Evolutionary conservation across 2,113 vertebrate genomes (phyloP).

Genomic region (Dasyornis broadbenti): DNA sequence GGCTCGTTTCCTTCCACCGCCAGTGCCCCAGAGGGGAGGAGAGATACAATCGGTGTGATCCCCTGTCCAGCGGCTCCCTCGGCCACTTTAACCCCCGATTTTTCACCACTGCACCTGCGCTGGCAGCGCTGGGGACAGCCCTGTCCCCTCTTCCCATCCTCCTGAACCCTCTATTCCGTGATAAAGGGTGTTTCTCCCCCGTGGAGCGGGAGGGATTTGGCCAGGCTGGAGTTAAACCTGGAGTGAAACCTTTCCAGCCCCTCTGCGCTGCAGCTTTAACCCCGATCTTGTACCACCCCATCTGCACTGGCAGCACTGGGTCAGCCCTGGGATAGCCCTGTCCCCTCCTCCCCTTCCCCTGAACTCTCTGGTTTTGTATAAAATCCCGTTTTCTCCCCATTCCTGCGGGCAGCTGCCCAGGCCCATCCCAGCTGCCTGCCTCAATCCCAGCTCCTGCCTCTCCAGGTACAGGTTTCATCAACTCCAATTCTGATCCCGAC

Average conservation of each 20-base stretch:
- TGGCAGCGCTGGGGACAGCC: not conserved
- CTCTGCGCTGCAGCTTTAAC: not conserved
- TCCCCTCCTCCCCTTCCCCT: not conserved
- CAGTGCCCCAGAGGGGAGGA: not conserved
- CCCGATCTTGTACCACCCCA: not conserved
- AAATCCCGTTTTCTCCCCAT: not conserved
- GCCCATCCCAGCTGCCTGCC: not conserved
- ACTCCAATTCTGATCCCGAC: rapidly evolving
- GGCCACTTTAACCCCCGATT: not conserved
- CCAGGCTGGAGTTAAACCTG: not conserved
- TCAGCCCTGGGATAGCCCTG: not conserved
- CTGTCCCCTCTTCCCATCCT: too few species aligned
- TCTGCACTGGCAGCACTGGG: not conserved
- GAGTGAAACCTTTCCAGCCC: not conserved
- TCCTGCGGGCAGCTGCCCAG: not conserved
- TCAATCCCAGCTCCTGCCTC: not conserved
- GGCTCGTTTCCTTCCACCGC: not conserved
- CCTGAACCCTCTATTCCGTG: not conserved
- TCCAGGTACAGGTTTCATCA: not conserved
- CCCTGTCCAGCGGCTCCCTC: not conserved
- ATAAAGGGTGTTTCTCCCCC: rapidly evolving
- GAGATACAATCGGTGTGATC: too few species aligned
- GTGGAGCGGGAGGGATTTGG: not conserved
- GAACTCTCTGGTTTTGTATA: rapidly evolving
- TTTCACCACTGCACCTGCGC: rapidly evolving